Conservation (phyloP, 2,797 vertebrate species). For the Esox lucius region DNA sequence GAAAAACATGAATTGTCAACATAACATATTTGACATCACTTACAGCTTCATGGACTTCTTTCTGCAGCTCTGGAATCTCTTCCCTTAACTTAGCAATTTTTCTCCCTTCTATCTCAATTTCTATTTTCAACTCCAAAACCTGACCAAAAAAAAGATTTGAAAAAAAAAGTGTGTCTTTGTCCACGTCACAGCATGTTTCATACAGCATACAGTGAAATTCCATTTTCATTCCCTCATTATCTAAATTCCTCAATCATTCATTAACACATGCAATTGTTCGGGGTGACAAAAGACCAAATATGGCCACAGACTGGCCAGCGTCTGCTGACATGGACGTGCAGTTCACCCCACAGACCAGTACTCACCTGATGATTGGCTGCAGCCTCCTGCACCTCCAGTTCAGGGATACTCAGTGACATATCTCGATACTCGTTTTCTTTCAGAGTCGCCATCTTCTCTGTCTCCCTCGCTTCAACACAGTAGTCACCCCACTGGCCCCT, state of each 20-base stretch:
- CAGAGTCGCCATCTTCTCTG: constrained; percentile 17
- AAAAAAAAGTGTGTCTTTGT: not conserved
- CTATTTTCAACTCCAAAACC: constrained; percentile 56
- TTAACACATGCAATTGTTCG: no score
- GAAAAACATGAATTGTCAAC: constrained; percentile 23
- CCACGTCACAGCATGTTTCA: not conserved
- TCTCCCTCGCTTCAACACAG: constrained; percentile 20
- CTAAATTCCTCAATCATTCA: no score
- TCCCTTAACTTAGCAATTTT: constrained; percentile 44
- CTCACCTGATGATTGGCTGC: constrained; percentile 28
- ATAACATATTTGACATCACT: constrained; percentile 44
- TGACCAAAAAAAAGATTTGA: constrained; percentile 38
- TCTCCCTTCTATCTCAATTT: constrained; percentile 54
- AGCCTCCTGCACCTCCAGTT: constrained; percentile 28
- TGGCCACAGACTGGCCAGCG: not conserved
- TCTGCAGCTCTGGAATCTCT: constrained; percentile 39
- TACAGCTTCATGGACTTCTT: constrained; percentile 61
- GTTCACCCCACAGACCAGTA: not conserved
- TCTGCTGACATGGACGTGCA: not conserved
- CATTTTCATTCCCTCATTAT: no score
- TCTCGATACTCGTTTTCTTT: constrained; percentile 24
- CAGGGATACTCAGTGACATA: constrained; percentile 22
- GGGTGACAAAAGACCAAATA: no score
- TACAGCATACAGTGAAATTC: no score
- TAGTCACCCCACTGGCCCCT: constrained; percentile 30